A percentile compares a stretch with the other conserved stretches of the same genome.
Evolutionary conservation across 2,113 vertebrate genomes (phyloP).

Genomic region (Gasterosteus aculeatus): DNA sequence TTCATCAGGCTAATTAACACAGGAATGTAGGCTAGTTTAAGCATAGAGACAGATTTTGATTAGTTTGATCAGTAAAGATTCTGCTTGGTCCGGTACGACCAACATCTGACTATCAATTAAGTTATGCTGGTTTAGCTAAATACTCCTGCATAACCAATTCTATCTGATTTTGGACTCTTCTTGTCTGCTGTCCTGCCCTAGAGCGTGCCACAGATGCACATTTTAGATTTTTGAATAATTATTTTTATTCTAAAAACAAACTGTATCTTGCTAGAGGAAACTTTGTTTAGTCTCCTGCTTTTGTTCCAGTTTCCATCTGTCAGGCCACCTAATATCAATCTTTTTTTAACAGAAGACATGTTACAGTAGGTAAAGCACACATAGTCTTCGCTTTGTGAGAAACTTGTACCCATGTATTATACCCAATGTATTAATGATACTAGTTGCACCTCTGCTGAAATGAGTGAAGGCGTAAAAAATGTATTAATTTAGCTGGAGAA

Average conservation of each 20-base stretch:
- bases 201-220: neutral
- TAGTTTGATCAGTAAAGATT: constrained; percentile 20
- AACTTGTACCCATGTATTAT: too few species aligned
- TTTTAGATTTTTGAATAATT: too few species aligned
- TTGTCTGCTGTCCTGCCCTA: neutral
- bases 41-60: neutral
- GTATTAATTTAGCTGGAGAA: too few species aligned
- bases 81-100: neutral
- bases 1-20: constrained; percentile 7
- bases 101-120: neutral
- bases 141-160: neutral
- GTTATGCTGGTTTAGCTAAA: neutral
- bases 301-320: neutral
- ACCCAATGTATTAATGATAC: too few species aligned
- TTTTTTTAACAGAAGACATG: too few species aligned
- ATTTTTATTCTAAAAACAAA: too few species aligned
- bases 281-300: neutral
- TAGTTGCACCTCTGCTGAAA: too few species aligned
- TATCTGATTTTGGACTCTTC: neutral
- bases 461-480: too few species aligned
- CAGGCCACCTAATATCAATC: too few species aligned
- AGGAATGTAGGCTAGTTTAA: neutral
- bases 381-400: too few species aligned
- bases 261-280: neutral
- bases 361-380: too few species aligned